Evolutionary conservation across 2,888 invertebrate species (phyloP).

Genomic region (Lepidochrysops patricia): DNA sequence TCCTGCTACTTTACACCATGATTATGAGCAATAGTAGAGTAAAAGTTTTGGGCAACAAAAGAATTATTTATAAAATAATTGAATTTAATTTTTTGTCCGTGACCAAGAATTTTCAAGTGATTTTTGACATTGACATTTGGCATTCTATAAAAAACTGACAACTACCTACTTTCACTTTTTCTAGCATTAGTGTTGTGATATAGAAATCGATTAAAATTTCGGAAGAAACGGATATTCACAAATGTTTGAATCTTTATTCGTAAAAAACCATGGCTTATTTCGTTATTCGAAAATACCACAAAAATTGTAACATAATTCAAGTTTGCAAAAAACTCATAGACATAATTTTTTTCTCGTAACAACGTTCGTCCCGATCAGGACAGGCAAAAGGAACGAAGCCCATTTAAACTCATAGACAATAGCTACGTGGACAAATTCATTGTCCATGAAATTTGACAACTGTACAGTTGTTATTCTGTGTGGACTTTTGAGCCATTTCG

Average conservation of each 20-base stretch:
- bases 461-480: conserved; percentile 50
- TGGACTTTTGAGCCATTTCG: conserved; percentile 31
- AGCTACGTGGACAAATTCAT: conserved; percentile 6
- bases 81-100: background rate
- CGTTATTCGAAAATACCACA: no score
- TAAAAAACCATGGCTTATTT: no score
- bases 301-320: background rate
- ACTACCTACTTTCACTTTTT: background rate
- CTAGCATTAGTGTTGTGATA: background rate
- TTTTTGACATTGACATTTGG: background rate
- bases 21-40: background rate
- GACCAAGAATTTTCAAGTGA: background rate
- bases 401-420: background rate
- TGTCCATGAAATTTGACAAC: conserved; percentile 24
- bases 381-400: no score
- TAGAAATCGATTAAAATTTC: background rate
- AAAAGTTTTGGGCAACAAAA: background rate
- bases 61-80: background rate
- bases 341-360: background rate
- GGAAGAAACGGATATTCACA: no score
- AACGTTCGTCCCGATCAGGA: no score
- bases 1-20: background rate
- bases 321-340: background rate
- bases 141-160: background rate
- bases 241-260: no score